Percentiles rank a stretch among this genome's conserved stretches.
Conservation (phyloP, 2,888 invertebrate species). For the Eilema depressum region DNA sequence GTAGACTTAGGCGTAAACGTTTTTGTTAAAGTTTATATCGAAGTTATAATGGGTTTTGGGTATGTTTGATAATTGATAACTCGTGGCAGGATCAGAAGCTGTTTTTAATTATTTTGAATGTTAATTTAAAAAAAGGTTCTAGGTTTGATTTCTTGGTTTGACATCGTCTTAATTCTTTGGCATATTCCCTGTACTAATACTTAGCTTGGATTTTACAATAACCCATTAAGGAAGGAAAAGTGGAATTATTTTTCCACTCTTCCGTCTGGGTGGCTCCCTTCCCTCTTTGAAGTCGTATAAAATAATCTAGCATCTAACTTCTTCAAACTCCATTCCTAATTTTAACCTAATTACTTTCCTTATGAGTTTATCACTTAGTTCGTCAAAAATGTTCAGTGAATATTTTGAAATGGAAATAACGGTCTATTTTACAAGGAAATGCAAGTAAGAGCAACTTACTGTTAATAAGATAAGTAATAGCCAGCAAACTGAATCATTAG, state of each 20-base stretch:
- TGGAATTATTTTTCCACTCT: not conserved
- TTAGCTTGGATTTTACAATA: no score
- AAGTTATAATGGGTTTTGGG: not conserved
- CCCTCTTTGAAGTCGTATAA: not conserved
- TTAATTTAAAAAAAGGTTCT: no score
- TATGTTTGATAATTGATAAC: not conserved
- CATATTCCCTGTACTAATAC: no score
- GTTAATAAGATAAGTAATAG: not conserved
- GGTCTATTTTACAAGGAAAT: not conserved
- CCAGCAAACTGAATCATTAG: conserved; percentile 6
- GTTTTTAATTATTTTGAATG: no score
- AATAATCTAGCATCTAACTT: not conserved
- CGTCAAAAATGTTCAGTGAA: no score
- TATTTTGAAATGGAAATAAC: not conserved
- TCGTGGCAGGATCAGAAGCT: not conserved
- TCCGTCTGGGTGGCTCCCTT: not conserved
- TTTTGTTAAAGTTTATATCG: no score
- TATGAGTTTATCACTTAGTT: not conserved
- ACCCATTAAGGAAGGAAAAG: not conserved
- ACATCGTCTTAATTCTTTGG: no score
- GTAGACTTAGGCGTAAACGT: no score
- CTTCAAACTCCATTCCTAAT: not conserved
- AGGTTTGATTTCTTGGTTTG: no score
- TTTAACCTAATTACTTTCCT: not conserved
- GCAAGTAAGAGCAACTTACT: not conserved